These are phyloP conservation scores for Microplitis mediator DNA, from an alignment of 1,140 invertebrate genomes.

Conservation along the genomic window DNA sequence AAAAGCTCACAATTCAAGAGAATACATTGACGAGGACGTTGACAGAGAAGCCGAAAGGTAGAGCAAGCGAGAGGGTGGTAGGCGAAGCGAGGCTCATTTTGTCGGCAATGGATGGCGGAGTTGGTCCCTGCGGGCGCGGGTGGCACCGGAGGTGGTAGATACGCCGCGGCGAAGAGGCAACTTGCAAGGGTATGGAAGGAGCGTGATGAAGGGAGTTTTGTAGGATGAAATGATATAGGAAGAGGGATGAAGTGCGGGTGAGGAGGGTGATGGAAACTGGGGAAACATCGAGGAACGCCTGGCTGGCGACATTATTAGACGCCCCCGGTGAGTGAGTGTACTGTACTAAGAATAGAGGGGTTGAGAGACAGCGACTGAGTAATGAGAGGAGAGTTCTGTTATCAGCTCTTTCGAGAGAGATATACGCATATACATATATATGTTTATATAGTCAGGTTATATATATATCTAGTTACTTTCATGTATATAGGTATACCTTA, in stretches of 20 bases:
- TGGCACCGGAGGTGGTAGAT: constrained; percentile 28
- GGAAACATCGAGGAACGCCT: constrained; percentile 54
- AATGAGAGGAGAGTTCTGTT: constrained; percentile 58
- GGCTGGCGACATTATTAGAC: constrained; percentile 64
- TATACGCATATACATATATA: constrained; percentile 1
- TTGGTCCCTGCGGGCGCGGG: constrained; percentile 22
- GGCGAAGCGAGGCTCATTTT: constrained; percentile 60
- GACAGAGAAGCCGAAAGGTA: background rate
- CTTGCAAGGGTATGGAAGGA: constrained; percentile 20
- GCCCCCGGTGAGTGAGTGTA: constrained; percentile 55
- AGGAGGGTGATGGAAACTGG: constrained; percentile 35
- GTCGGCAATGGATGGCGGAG: constrained; percentile 49
- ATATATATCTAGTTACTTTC: background rate
- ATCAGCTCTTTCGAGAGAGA: constrained; percentile 30
- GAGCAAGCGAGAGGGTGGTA: constrained; percentile 38
- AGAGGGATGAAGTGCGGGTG: constrained; percentile 24
- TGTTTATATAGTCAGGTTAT: constrained; percentile 20
- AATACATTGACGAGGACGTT: constrained; percentile 4
- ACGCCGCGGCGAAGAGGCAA: constrained; percentile 22
- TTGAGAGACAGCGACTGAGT: constrained; percentile 40
- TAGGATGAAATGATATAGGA: constrained; percentile 25
- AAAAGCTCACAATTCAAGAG: background rate
- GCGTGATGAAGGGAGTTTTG: constrained; percentile 13
- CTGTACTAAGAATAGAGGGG: constrained; percentile 35
- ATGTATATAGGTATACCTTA: background rate